These are phyloP conservation scores for Sminthopsis crassicaudata DNA, from an alignment of 2,113 vertebrate genomes.

Conservation along the genomic window DNA sequence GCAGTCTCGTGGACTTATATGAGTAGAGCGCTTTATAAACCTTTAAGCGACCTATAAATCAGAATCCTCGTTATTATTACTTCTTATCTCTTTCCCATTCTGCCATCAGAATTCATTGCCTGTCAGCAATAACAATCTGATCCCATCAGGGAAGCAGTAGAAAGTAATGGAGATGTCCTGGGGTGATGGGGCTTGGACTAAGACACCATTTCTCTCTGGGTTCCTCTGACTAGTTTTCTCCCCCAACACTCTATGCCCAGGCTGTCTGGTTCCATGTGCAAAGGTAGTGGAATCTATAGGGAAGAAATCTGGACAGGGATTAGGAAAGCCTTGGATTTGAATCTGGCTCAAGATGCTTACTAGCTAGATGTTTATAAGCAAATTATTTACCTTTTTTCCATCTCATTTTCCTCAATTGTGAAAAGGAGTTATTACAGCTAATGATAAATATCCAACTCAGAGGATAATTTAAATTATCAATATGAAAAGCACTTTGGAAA, in stretches of 20 bases:
- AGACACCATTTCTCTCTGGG: conserved; percentile 53
- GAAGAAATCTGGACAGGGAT: not conserved
- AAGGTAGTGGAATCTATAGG: not conserved
- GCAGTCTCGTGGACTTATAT: not conserved
- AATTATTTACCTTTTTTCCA: not conserved
- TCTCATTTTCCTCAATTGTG: not conserved
- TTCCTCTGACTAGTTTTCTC: conserved; percentile 61
- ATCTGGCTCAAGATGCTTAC: not conserved
- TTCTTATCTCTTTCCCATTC: conserved; percentile 1
- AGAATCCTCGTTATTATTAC: not conserved
- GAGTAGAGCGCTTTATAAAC: not conserved
- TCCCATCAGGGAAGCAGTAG: conserved; percentile 54
- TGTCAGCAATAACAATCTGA: conserved; percentile 35
- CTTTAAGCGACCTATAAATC: not conserved
- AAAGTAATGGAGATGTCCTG: conserved; percentile 67
- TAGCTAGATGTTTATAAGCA: not conserved
- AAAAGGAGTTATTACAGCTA: not conserved
- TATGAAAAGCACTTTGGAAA: not conserved
- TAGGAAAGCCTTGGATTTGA: not conserved
- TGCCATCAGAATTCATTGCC: not conserved
- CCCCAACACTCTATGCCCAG: not conserved
- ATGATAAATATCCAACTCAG: not conserved
- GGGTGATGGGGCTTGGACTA: conserved; percentile 48
- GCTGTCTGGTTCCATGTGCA: not conserved
- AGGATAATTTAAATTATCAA: not conserved